Conservation (phyloP, 2,797 vertebrate genomes). For the Oceanodroma leucorhoa region DNA sequence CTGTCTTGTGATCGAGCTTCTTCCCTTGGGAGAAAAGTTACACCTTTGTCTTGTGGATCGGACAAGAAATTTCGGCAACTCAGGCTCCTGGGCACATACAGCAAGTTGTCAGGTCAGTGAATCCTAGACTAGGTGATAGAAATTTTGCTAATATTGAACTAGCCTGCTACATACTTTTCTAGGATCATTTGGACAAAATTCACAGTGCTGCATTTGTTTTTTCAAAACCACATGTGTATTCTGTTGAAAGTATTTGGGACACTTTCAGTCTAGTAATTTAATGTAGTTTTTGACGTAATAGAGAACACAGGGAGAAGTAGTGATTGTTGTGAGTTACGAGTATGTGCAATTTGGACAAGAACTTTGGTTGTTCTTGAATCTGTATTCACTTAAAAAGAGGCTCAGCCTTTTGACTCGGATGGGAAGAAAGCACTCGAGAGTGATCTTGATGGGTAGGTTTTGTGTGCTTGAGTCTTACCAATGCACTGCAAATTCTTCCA, state of each 20-base stretch:
- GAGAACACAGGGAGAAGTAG: neutral
- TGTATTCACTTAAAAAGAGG: neutral
- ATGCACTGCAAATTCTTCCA: neutral
- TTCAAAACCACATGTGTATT: neutral
- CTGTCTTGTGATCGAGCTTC: neutral
- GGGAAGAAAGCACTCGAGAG: fast-evolving
- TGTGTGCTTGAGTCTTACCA: neutral
- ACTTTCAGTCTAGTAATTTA: neutral
- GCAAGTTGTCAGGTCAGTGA: neutral
- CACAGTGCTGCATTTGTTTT: neutral
- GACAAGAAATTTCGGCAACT: neutral
- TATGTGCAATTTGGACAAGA: neutral
- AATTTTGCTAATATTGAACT: neutral
- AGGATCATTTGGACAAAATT: neutral
- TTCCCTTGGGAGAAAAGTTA: neutral
- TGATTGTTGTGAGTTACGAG: fast-evolving
- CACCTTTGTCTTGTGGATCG: neutral
- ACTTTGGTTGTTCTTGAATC: neutral
- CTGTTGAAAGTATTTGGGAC: neutral
- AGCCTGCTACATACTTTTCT: neutral
- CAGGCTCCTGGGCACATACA: neutral
- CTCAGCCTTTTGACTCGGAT: neutral
- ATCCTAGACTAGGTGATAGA: neutral
- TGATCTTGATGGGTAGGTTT: neutral
- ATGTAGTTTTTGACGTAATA: neutral